These are phyloP conservation scores for Bettongia penicillata DNA, from an alignment of 2,113 vertebrate genomes.

Conservation along the genomic window DNA sequence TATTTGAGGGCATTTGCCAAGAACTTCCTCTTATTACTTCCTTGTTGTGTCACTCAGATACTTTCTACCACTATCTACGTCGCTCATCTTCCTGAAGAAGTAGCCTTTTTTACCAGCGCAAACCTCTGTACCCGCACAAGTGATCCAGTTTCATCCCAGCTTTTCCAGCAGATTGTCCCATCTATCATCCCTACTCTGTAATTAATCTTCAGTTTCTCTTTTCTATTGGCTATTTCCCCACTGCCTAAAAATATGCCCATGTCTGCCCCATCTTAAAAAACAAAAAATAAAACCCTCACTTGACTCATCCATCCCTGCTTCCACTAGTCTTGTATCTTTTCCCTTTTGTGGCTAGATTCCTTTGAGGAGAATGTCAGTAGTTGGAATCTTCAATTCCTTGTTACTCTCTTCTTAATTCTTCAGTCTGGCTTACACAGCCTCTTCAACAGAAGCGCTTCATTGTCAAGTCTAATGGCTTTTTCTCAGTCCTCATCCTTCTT, in stretches of 20 bases:
- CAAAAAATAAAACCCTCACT: background rate
- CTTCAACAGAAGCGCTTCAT: background rate
- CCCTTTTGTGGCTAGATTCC: background rate
- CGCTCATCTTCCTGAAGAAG: background rate
- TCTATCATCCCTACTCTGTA: background rate
- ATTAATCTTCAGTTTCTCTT: background rate
- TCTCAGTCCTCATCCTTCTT: background rate
- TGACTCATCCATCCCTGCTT: background rate
- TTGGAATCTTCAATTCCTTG: background rate
- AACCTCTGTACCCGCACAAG: background rate
- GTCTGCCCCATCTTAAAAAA: background rate
- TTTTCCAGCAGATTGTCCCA: background rate
- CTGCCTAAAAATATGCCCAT: background rate
- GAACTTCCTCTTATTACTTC: background rate
- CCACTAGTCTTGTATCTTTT: background rate
- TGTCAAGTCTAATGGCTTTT: background rate
- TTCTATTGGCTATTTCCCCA: background rate
- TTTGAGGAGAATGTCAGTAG: background rate
- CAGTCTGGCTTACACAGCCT: background rate
- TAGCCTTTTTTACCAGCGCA: background rate
- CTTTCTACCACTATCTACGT: background rate
- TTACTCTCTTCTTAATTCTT: background rate
- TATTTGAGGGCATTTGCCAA: background rate
- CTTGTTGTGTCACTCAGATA: background rate
- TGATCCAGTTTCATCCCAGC: background rate